Conservation (phyloP, 2,888 invertebrate genomes). For the Metacarcinus magister region DNA sequence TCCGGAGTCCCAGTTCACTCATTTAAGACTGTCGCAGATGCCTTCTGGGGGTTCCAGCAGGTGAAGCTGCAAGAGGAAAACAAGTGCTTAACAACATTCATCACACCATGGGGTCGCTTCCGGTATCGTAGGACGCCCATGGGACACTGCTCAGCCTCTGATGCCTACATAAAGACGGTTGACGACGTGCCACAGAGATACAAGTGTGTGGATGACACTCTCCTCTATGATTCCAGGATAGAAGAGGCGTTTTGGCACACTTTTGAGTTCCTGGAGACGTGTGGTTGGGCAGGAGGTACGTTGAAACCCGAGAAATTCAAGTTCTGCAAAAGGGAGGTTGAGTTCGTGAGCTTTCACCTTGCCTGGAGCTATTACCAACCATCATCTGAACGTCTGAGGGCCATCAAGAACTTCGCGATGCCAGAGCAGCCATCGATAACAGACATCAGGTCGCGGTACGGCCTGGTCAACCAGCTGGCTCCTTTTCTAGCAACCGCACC, state of each 20-base stretch:
- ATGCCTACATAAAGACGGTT: conserved; percentile 32
- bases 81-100: not conserved
- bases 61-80: not conserved
- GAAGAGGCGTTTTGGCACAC: not conserved
- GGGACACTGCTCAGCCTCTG: conserved; percentile 49
- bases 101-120: conserved; percentile 40
- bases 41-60: not conserved
- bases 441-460: too few species aligned
- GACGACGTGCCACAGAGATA: not conserved
- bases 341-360: not conserved
- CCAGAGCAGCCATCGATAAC: too few species aligned
- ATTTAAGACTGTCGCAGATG: not conserved
- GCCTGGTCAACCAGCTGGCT: too few species aligned
- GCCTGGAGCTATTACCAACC: not conserved
- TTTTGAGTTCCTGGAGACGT: not conserved
- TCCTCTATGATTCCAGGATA: not conserved
- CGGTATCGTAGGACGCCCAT: conserved; percentile 1
- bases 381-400: too few species aligned
- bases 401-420: too few species aligned
- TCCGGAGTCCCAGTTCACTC: not conserved
- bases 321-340: not conserved
- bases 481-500: too few species aligned
- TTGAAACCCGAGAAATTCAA: conserved; percentile 13
- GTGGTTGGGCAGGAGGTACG: not conserved
- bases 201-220: not conserved